Evolutionary conservation across 2,797 vertebrate genomes (phyloP), one percentile per base, ranked within the genome.

Genomic region (Gobionotothen gibberifrons): DNA sequence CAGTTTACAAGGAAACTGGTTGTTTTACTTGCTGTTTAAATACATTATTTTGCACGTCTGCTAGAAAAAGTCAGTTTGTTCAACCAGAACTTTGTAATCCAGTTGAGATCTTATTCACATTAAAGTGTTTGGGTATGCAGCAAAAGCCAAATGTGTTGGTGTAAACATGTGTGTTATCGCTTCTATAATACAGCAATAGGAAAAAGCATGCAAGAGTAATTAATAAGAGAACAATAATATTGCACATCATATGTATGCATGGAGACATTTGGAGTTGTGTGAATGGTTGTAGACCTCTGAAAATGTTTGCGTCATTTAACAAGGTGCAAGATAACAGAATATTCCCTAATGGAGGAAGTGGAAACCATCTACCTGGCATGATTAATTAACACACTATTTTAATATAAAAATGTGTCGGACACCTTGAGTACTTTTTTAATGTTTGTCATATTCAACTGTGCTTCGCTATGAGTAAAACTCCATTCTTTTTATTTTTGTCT

Each of bases 401-500:
- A 36, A 36, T 11, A 40, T 53, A 14, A 16, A 17, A 14, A 14
- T 49, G 10, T 48, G 72, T 46, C 21, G n/a, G 17, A 61, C 48
- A 19, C 51, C 74, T 17, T 21, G 4, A 59, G 22, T 46, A 19
- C 5, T 46, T 46, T 9, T 46, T 61, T 55, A 4, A 26, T 26
- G 26, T 58, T 43, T 43, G 6, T 70, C 11, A 11, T 70, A 56
- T 73, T 16, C 69, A 62, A 13, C 15, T 74, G 39, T 1, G 8
- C 15, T 76, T 10, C 7, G 19, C 43, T 46, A 44, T 72, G 12
- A 73, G 5, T 76, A 70, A 84, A 80, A 55, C n/a, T 70, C 47
- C 15, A 54, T 47, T 82, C 51, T 75, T 63, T 66, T 74, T 70
- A 46, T 90, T 86, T 91, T 65, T 90, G 48, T 66, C 57, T 89